phyloP scores from a whole-genome alignment of 92 coral and sea anemone species.

The Porites divaricata region DNA sequence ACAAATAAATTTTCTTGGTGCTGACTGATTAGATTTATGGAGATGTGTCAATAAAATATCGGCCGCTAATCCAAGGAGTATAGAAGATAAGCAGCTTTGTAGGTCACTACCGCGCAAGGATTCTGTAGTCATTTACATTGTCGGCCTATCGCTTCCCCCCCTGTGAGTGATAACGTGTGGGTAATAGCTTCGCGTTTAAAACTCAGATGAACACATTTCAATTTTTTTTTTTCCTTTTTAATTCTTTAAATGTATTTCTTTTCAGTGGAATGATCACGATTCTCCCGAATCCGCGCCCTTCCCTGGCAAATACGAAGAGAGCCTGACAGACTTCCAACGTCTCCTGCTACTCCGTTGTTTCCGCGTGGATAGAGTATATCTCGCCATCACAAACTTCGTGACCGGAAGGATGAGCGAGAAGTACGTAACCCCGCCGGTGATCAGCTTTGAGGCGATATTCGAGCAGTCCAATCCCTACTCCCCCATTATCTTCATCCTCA shows the following conservation, averaged over 20 bases:
- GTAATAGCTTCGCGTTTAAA: background rate
- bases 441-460: slow-evolving; percentile 97
- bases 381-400: slow-evolving; percentile 99
- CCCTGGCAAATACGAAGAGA: slow-evolving; percentile 96
- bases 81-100: too few relatives aligned
- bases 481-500: slow-evolving; percentile 96
- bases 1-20: too few relatives aligned
- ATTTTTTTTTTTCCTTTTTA: background rate
- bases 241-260: background rate
- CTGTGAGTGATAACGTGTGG: too few relatives aligned
- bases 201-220: background rate
- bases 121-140: too few relatives aligned
- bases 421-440: slow-evolving; percentile 99
- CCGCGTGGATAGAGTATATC: slow-evolving; percentile 97
- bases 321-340: slow-evolving; percentile 94
- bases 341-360: slow-evolving; percentile 93
- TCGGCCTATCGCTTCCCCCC: too few relatives aligned
- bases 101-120: too few relatives aligned
- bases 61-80: too few relatives aligned
- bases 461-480: slow-evolving; percentile 97
- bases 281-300: slow-evolving; percentile 92
- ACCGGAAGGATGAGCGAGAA: slow-evolving; percentile 99
- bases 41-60: too few relatives aligned
- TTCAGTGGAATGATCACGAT: slow-evolving; percentile 93
- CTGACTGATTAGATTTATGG: too few relatives aligned